Conservation (phyloP, 2,797 vertebrate species). For the Platyrinchus mystaceus region DNA sequence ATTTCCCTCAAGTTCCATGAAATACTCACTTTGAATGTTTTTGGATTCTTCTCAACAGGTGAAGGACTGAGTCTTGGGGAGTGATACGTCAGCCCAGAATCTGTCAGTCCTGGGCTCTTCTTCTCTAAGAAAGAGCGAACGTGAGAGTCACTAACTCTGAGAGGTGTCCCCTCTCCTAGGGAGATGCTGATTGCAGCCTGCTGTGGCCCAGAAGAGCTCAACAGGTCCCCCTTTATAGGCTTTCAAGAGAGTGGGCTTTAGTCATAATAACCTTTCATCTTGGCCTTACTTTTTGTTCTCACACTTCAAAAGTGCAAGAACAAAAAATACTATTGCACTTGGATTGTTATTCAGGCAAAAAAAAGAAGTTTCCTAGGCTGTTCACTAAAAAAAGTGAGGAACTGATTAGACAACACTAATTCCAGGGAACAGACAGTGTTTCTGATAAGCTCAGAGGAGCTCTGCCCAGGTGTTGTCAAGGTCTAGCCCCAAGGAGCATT, state of each 20-base stretch:
- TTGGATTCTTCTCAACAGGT: background rate
- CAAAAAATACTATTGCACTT: background rate
- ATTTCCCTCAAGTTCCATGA: background rate
- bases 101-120: too few relatives aligned
- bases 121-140: background rate
- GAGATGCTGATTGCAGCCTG: background rate
- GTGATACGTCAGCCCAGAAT: background rate
- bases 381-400: background rate
- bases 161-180: background rate
- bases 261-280: background rate
- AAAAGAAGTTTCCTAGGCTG: background rate
- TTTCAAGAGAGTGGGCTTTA: background rate
- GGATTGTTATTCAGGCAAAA: background rate
- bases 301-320: background rate
- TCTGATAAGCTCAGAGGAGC: background rate
- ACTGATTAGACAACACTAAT: background rate
- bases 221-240: background rate
- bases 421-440: background rate
- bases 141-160: background rate
- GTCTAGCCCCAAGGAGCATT: background rate
- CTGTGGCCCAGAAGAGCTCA: background rate
- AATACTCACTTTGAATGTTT: background rate
- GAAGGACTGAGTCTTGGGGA: background rate
- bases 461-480: background rate
- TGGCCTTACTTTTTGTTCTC: background rate